Evolutionary conservation across 2,113 vertebrate genomes (phyloP), one percentile per base, ranked within the genome.

Genomic region (Sisor rabdophorus): DNA sequence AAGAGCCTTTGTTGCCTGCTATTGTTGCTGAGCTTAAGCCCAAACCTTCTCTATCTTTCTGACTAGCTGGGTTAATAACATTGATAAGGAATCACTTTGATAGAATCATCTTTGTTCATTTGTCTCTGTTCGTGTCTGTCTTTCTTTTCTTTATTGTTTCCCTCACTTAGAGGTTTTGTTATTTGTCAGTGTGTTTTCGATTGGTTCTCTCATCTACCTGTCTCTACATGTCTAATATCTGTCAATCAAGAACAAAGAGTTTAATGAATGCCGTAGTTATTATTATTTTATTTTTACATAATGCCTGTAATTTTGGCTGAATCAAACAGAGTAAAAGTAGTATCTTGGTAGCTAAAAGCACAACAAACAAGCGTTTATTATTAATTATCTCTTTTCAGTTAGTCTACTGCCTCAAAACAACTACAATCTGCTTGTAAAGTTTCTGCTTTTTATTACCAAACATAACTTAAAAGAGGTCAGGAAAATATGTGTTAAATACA

Each of bases 31-130:
- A 89, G 91, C 91, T 92, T 91, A 91, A 91, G 90, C 85, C 85
- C 73, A 91, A 88, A 89, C 89, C 86, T 89, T 92, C 90, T 93
- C 91, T 91, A 91, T 92, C 90, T 90, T 89, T 81, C 83, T 86
- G 89, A 86, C 84, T 89, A 86, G 83, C 88, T 86, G 86, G 88
- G 88, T 87, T 91, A 91, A 91, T 91, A 92, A 91, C 87, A 80
- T 80, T 88, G 91, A 91, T 91, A 92, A 91, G 90, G 86, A 88
- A 87, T 84, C 85, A 87, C 88, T 90, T 91, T 92, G 90, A 92
- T 91, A 89, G 87, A 92, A 92, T 90, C 90, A 88, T 91, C 90
- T 86, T 84, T 85, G 84, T 80, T 75, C 63, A 59, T 52, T 63
- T 54, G 78, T 65, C 28, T 78, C 58, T 64, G 30, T 63, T n/a